Percentiles rank a stretch among this genome's conserved stretches.
phyloP scores from a whole-genome alignment of 2,888 invertebrate genomes.

The Dynastes grantii region DNA sequence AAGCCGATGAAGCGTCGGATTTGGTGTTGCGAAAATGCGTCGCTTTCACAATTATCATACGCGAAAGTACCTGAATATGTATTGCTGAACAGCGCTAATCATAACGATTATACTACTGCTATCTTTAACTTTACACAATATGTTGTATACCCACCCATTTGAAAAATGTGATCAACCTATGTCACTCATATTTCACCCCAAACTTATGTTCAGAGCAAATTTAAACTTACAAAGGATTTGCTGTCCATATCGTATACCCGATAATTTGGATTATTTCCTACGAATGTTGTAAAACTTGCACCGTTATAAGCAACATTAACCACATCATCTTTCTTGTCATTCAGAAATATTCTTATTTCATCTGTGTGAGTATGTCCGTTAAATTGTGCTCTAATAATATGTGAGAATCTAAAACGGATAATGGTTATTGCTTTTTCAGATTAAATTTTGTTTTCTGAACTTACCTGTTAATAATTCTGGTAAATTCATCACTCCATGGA shows the following conservation, averaged over 20 bases:
- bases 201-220: no score
- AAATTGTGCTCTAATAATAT: conserved; percentile 85
- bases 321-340: conserved; percentile 70
- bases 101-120: no score
- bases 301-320: conserved; percentile 85
- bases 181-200: no score
- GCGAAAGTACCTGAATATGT: no score
- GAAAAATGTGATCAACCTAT: no score
- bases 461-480: conserved; percentile 64
- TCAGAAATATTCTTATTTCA: conserved; percentile 82
- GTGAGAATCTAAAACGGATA: conserved; percentile 76
- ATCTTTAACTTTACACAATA: no score
- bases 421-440: background rate
- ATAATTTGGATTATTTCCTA: conserved; percentile 78
- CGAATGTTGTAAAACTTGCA: conserved; percentile 72
- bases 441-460: conserved; percentile 11
- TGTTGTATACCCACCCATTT: no score
- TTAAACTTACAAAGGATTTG: conserved; percentile 60
- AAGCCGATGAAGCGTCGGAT: no score
- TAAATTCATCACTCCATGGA: conserved; percentile 81
- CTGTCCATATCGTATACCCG: conserved; percentile 63
- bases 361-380: conserved; percentile 89
- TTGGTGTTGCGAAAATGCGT: no score
- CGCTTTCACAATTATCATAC: no score
- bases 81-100: no score